Percentiles rank a stretch among this genome's conserved stretches.
These are phyloP conservation scores for Phalacrocorax brasilianus DNA, from an alignment of 2,113 vertebrate genomes.

Conservation along the genomic window DNA sequence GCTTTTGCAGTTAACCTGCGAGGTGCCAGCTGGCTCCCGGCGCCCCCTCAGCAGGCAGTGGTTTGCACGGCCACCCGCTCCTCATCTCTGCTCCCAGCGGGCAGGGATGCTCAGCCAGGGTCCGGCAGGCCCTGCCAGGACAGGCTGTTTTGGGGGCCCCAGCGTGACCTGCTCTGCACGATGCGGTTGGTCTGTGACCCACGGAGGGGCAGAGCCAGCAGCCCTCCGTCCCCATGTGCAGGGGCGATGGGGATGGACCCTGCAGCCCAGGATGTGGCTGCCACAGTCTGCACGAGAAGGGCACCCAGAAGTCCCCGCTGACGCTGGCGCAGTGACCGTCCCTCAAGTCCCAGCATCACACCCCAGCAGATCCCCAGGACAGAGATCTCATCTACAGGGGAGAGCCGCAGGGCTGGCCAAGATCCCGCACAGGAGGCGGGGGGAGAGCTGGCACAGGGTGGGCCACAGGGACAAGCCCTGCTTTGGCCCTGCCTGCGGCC, in stretches of 20 bases:
- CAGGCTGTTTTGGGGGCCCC: neutral
- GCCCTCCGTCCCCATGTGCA: rapidly evolving
- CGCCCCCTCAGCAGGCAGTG: neutral
- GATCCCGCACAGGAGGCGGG: rapidly evolving
- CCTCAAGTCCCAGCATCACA: neutral
- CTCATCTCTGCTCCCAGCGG: rapidly evolving
- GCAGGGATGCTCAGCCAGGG: rapidly evolving
- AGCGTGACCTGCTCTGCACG: rapidly evolving
- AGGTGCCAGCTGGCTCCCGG: neutral
- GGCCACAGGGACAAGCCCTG: neutral
- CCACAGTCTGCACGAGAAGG: rapidly evolving
- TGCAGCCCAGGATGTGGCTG: neutral
- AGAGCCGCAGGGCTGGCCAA: rapidly evolving
- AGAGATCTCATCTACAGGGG: neutral
- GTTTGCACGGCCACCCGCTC: rapidly evolving
- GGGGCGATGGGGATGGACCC: neutral
- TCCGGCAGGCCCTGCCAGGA: rapidly evolving
- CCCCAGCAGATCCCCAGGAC: rapidly evolving
- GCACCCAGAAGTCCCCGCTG: neutral
- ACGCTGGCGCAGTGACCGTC: rapidly evolving
- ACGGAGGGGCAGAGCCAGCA: neutral
- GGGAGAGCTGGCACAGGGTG: rapidly evolving
- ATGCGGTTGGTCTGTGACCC: rapidly evolving
- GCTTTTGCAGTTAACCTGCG: slow-evolving; percentile 6
- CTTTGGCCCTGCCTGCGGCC: neutral